phyloP scores from a whole-genome alignment of 2,797 vertebrate genomes.

The Siniperca obscura region DNA sequence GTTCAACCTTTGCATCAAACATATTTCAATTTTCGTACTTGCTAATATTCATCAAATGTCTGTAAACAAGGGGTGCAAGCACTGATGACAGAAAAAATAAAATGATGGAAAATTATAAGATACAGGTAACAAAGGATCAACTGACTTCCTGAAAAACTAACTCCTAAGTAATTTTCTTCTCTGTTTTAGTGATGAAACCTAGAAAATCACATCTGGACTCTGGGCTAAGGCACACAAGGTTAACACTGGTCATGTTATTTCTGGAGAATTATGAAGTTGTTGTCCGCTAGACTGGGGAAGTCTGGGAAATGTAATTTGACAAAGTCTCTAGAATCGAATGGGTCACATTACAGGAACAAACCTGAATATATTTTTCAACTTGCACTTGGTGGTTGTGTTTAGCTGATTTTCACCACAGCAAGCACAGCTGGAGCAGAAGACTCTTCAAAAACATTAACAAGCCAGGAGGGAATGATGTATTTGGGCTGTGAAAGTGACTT shows the following conservation, averaged over 20 bases:
- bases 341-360: conserved; percentile 37
- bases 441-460: conserved; percentile 19
- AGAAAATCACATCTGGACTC: conserved; percentile 6
- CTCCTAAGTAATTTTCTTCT: not conserved
- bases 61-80: not conserved
- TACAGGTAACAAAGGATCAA: not conserved
- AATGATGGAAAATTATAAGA: not conserved
- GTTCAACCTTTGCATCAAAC: too few relatives aligned
- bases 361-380: conserved; percentile 23
- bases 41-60: not conserved
- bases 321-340: conserved; percentile 39
- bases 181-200: not conserved
- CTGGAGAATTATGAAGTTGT: conserved; percentile 30
- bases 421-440: conserved; percentile 35
- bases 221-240: not conserved
- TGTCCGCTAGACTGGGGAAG: not conserved
- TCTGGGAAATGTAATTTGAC: conserved; percentile 45
- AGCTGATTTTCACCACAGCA: conserved; percentile 16
- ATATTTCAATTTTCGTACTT: not conserved
- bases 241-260: conserved; percentile 25
- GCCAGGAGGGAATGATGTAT: conserved; percentile 8
- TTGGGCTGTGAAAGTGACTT: not conserved
- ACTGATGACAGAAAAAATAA: not conserved
- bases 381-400: conserved; percentile 6
- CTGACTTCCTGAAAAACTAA: not conserved